These are phyloP conservation scores for Chloebia gouldiae DNA, from an alignment of 2,113 vertebrate genomes.

Conservation along the genomic window DNA sequence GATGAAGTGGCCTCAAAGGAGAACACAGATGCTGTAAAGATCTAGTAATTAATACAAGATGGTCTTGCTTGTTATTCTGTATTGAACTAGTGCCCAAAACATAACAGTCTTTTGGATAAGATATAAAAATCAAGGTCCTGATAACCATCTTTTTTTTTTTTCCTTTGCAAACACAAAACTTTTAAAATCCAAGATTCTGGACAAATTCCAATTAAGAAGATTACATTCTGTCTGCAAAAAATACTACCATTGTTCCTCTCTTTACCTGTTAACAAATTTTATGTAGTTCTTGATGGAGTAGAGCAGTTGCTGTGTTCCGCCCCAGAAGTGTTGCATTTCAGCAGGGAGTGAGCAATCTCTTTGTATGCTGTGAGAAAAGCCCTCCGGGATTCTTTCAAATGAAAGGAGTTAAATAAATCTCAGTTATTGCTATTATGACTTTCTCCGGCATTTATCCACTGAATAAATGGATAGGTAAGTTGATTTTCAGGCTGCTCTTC, in stretches of 20 bases:
- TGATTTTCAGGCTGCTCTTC: constrained; percentile 63
- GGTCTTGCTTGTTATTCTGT: background rate
- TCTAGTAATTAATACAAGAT: background rate
- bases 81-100: background rate
- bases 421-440: constrained; percentile 51
- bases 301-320: constrained; percentile 25
- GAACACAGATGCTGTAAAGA: background rate
- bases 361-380: constrained; percentile 42
- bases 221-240: background rate
- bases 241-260: background rate
- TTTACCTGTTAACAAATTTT: constrained; percentile 19
- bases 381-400: constrained; percentile 38
- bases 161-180: background rate
- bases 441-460: constrained; percentile 44
- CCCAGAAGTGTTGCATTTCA: constrained; percentile 54
- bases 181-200: background rate
- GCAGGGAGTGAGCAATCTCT: constrained; percentile 41
- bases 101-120: background rate
- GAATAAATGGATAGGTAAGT: constrained; percentile 55
- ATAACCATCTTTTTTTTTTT: background rate
- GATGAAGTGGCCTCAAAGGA: background rate
- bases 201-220: background rate
- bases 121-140: background rate
- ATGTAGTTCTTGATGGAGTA: background rate
- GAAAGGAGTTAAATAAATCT: constrained; percentile 55